A percentile compares a stretch with the other conserved stretches of the same genome.
Conservation (phyloP, 2,113 vertebrate genomes). For the Leptocoma aspasia region DNA sequence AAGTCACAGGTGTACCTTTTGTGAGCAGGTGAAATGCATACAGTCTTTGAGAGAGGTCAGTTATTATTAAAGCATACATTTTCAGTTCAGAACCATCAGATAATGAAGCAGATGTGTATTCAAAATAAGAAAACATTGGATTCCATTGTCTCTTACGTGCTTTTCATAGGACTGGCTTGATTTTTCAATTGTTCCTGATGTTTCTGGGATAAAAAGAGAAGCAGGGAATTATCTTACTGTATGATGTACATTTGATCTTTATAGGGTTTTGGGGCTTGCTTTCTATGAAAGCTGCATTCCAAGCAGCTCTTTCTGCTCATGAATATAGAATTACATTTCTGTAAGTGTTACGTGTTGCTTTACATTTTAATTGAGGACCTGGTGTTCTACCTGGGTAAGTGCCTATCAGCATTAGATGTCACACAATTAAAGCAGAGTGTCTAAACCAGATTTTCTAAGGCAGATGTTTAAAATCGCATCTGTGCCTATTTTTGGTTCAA, state of each 20-base stretch:
- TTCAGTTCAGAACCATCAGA: neutral
- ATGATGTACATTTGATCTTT: neutral
- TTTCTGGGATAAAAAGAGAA: conserved; percentile 2
- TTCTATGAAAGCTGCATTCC: conserved; percentile 16
- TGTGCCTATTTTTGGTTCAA: conserved; percentile 56
- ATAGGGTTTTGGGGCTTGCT: neutral
- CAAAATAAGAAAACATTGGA: neutral
- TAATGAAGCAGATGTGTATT: neutral
- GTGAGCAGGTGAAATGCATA: neutral
- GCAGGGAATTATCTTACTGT: neutral
- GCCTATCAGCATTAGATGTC: conserved; percentile 43
- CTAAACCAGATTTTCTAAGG: conserved; percentile 60
- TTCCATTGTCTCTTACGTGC: neutral
- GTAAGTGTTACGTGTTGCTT: conserved; percentile 10
- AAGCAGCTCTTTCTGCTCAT: neutral
- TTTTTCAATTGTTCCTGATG: neutral
- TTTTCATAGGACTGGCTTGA: neutral
- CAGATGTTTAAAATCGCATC: conserved; percentile 28
- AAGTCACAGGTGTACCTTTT: conserved; percentile 1
- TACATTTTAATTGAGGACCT: conserved; percentile 43
- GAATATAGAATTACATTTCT: neutral
- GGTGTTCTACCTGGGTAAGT: conserved; percentile 24
- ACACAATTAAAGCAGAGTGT: conserved; percentile 62
- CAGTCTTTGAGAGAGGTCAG: neutral
- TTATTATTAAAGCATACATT: neutral